Evolutionary conservation across 2,888 invertebrate species (phyloP), one percentile per base, ranked within the genome.

Genomic region (Harpalus rufipes): DNA sequence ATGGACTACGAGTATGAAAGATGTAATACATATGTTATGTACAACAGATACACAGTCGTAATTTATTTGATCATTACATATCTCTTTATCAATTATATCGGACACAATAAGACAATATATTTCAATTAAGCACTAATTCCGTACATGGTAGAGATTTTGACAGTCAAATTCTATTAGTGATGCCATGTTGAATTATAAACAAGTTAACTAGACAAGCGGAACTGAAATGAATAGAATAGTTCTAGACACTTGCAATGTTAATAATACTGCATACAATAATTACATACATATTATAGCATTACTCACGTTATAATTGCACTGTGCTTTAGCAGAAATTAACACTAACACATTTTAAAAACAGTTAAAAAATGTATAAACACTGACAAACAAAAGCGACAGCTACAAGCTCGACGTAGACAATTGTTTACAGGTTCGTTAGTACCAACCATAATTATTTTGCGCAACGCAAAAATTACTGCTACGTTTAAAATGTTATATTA

Each of bases 91-190:
- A 51, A 51, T 51, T 51, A 51, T 8, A 12, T 51, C 12, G 44
- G 12, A 51, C 44, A 51, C 12, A 51, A 51, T 63, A 25, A 63
- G 63, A 25, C 12, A 63, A 21, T 25, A 21, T 18, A 63, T 63
- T 59, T 63, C 63, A 63, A 63, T 63, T 18, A 63, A 21, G 1
- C 12, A 12, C 63, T 63, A 63, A 63, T 63, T 63, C 12, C 21
- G 18, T 12, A 12, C 63, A 25, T 63, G 21, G 63, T 63, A 10
- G 25, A 63, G 63, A 63, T 63, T 63, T 63, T 18, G 63, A 63
- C 63, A 63, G 21, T 18, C 21, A 63, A 63, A 63, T 63, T 63
- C 63, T 63, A 63, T 63, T 63, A 63, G 21, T 63, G 21, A 63
- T 61, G 63, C 63, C 8, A 63, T 21, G 63, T 21, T 63, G 21